Evolutionary conservation across 2,888 invertebrate species (phyloP).

Genomic region (Pecten maximus): DNA sequence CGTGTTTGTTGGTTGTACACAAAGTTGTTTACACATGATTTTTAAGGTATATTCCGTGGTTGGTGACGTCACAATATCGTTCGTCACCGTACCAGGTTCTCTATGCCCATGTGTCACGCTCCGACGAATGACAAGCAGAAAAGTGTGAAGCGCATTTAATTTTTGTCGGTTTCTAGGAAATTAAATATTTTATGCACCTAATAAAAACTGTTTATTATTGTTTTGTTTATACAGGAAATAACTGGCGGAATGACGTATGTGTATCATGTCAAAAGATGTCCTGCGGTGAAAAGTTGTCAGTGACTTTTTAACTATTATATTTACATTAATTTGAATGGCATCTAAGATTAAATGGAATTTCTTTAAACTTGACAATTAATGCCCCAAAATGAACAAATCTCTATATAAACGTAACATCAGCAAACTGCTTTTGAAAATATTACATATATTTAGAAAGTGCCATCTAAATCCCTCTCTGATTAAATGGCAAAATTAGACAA

Average conservation of each 20-base stretch:
- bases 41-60: neutral
- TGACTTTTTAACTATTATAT: neutral
- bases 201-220: neutral
- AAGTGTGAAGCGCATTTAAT: neutral
- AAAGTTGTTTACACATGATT: neutral
- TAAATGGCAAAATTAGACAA: too few species aligned
- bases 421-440: too few species aligned
- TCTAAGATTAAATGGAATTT: neutral
- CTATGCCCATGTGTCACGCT: neutral
- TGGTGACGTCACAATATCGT: conserved; percentile 17
- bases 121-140: neutral
- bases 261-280: neutral
- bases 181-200: neutral
- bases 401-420: too few species aligned
- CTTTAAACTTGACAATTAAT: neutral
- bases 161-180: neutral
- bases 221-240: conserved; percentile 9
- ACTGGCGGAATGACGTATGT: neutral
- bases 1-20: neutral
- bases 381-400: neutral
- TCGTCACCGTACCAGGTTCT: neutral
- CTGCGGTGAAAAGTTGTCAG: neutral
- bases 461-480: too few species aligned
- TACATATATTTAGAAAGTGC: too few species aligned
- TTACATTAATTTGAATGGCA: neutral